Evolutionary conservation across 2,797 vertebrate genomes (phyloP).

Genomic region (Sebastes alutus): DNA sequence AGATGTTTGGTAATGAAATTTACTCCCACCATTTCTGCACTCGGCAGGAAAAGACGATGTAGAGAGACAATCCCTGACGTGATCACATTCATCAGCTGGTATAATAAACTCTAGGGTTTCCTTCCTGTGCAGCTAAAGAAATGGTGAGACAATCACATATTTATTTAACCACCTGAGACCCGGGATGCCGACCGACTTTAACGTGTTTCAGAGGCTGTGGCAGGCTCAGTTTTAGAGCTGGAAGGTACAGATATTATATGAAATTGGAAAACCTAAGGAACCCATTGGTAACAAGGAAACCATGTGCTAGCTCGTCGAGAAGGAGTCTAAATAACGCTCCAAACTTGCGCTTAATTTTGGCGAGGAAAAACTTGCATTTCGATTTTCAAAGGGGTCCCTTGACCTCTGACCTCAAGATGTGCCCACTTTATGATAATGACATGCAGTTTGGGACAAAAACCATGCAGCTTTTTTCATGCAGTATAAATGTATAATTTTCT

Average conservation of each 20-base stretch:
- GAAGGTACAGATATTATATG: too few species aligned
- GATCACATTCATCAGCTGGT: background rate
- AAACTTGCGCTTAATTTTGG: accelerated
- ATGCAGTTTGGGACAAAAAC: too few species aligned
- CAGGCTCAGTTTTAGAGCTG: too few species aligned
- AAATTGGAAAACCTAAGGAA: too few species aligned
- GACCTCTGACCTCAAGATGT: too few species aligned
- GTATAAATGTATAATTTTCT: too few species aligned
- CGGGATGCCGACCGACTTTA: too few species aligned
- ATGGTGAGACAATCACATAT: background rate
- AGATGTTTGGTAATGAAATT: slow-evolving; percentile 26
- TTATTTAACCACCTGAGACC: background rate
- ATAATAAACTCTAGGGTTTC: background rate
- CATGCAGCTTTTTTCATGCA: too few species aligned
- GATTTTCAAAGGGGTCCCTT: too few species aligned
- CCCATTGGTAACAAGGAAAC: too few species aligned
- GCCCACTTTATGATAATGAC: too few species aligned
- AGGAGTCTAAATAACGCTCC: too few species aligned
- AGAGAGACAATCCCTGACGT: background rate
- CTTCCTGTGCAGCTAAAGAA: background rate
- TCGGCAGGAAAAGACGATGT: background rate
- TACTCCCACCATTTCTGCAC: background rate
- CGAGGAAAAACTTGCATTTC: accelerated
- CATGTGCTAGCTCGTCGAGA: accelerated
- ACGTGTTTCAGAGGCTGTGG: accelerated